Conservation (phyloP, 2,888 invertebrate genomes). For the Limnephilus auricula region DNA sequence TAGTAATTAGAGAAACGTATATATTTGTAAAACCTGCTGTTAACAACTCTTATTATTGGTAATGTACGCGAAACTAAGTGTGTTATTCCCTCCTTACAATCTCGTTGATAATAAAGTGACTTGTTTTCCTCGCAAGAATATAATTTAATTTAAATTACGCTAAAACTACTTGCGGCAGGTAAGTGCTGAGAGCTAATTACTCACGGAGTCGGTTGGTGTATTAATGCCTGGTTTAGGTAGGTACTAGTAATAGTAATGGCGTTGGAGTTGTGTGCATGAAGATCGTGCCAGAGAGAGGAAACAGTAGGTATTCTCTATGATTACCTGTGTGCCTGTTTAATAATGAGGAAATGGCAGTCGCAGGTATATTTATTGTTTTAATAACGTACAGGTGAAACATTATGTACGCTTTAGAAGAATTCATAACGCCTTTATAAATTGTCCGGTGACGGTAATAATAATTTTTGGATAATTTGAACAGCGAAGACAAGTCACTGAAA, state of each 20-base stretch:
- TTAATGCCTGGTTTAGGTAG: not conserved
- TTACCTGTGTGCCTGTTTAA: not conserved
- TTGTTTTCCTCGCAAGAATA: not conserved
- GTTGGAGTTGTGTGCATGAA: not conserved
- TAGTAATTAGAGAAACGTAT: not conserved
- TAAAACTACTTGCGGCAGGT: slow-evolving; percentile 32
- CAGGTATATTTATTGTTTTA: not conserved
- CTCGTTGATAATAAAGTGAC: not conserved
- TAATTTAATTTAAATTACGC: slow-evolving; percentile 19
- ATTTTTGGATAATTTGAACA: too few species aligned
- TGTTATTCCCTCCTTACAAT: not conserved
- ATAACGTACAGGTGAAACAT: not conserved
- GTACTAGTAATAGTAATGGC: not conserved
- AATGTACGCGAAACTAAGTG: not conserved
- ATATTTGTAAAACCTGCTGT: not conserved
- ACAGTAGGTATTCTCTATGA: not conserved
- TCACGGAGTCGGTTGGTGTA: not conserved
- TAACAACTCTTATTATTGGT: not conserved
- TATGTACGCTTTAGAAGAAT: too few species aligned
- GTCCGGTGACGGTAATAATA: too few species aligned
- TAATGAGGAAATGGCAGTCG: not conserved
- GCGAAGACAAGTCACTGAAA: too few species aligned
- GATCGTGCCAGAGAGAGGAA: not conserved
- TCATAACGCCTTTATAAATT: too few species aligned
- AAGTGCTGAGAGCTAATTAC: slow-evolving; percentile 5